Conservation (phyloP, 2,797 vertebrate species). For the Peromyscus nudipes region DNA sequence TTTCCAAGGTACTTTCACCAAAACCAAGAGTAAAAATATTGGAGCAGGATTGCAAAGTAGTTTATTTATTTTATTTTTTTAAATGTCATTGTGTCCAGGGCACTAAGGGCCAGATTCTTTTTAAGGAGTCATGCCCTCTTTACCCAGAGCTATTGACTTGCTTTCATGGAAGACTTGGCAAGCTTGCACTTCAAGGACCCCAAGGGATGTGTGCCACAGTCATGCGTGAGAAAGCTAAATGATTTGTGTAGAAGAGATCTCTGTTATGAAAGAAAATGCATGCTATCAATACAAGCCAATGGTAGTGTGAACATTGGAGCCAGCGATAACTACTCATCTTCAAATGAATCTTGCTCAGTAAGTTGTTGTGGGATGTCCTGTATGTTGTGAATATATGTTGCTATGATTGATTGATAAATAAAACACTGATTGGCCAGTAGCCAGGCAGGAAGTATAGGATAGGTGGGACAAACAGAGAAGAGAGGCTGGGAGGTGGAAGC, state of each 20-base stretch:
- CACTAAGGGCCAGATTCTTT: background rate
- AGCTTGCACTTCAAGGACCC: background rate
- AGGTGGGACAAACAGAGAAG: too few relatives aligned
- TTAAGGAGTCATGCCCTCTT: background rate
- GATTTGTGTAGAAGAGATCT: background rate
- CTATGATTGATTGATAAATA: too few relatives aligned
- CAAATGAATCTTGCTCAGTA: background rate
- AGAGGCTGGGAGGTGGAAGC: too few relatives aligned
- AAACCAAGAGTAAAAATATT: background rate
- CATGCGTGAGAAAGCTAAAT: background rate
- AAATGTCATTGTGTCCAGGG: background rate
- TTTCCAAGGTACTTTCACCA: background rate
- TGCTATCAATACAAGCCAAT: background rate
- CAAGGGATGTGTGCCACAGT: background rate
- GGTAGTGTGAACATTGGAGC: background rate
- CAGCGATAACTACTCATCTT: background rate
- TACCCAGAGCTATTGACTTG: accelerated
- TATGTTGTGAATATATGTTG: too few relatives aligned
- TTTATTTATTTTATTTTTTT: background rate
- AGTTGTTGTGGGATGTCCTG: background rate
- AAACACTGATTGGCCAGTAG: too few relatives aligned
- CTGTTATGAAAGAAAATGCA: background rate
- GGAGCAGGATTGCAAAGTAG: background rate
- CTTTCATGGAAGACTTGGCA: background rate
- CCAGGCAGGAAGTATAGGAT: too few relatives aligned